Conservation (phyloP, 2,888 invertebrate species). For the Esperia sulphurella region DNA sequence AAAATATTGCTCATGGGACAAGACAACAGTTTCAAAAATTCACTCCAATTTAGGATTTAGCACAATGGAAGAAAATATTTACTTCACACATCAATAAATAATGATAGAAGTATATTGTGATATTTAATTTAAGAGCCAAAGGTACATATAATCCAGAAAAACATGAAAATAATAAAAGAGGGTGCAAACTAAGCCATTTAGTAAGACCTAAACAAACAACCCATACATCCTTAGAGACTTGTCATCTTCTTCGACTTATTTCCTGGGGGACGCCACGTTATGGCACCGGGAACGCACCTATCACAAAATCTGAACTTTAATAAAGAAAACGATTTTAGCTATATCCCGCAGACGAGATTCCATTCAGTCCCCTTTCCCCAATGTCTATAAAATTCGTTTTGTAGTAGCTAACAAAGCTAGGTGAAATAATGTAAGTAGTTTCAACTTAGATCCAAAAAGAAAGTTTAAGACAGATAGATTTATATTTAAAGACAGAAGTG, state of each 20-base stretch:
- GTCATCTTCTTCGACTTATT: conserved; percentile 46
- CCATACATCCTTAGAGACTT: conserved; percentile 26
- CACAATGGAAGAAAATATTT: too few species aligned
- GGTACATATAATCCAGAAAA: conserved; percentile 27
- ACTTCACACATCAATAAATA: too few species aligned
- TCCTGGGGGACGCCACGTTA: conserved; percentile 57
- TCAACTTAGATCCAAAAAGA: too few species aligned
- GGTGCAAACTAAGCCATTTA: conserved; percentile 29
- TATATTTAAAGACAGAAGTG: too few species aligned
- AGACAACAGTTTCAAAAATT: too few species aligned
- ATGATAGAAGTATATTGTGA: too few species aligned
- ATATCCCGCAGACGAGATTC: conserved; percentile 44
- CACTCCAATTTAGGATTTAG: too few species aligned
- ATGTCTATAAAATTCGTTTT: conserved; percentile 54
- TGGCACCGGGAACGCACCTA: conserved; percentile 52
- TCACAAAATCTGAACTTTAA: conserved; percentile 39
- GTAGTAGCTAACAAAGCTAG: conserved; percentile 40
- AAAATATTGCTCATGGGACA: too few species aligned
- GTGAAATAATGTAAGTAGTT: conserved; percentile 24
- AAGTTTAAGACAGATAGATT: too few species aligned
- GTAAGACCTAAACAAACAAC: conserved; percentile 25
- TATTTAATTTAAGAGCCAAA: conserved; percentile 9
- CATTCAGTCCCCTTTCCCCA: conserved; percentile 43
- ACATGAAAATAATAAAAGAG: conserved; percentile 53
- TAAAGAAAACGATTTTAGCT: conserved; percentile 51